phyloP scores from a whole-genome alignment of 2,888 invertebrate genomes.

The Melanargia galathea region DNA sequence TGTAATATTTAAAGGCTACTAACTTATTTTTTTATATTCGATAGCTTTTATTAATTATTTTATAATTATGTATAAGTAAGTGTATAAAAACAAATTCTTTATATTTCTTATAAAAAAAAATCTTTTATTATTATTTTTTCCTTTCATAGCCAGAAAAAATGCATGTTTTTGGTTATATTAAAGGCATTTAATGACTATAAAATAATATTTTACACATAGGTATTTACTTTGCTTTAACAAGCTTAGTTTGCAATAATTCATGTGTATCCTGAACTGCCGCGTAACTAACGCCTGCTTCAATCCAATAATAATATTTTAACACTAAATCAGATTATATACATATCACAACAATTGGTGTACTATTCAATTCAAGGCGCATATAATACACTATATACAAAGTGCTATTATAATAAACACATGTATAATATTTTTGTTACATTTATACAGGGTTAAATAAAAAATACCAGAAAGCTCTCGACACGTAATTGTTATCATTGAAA shows the following conservation, averaged over 20 bases:
- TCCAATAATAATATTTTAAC: not conserved
- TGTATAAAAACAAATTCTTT: no score
- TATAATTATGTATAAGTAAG: not conserved
- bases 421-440: no score
- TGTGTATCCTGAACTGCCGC: not conserved
- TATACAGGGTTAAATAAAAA: no score
- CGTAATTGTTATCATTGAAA: no score
- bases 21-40: not conserved
- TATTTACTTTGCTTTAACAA: not conserved
- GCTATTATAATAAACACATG: not conserved
- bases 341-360: slow-evolving; percentile 16
- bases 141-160: no score
- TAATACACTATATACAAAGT: not conserved
- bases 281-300: not conserved
- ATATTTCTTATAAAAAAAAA: no score
- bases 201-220: not conserved
- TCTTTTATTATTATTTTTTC: no score
- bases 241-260: not conserved
- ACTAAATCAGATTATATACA: slow-evolving; percentile 7
- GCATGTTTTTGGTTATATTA: not conserved
- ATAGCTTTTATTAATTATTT: not conserved
- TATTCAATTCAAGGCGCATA: slow-evolving; percentile 7
- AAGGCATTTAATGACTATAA: not conserved
- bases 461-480: no score
- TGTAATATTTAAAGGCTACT: not conserved